Evolutionary conservation across 2,797 vertebrate species (phyloP).

Genomic region (Mormyrops boulengeri): DNA sequence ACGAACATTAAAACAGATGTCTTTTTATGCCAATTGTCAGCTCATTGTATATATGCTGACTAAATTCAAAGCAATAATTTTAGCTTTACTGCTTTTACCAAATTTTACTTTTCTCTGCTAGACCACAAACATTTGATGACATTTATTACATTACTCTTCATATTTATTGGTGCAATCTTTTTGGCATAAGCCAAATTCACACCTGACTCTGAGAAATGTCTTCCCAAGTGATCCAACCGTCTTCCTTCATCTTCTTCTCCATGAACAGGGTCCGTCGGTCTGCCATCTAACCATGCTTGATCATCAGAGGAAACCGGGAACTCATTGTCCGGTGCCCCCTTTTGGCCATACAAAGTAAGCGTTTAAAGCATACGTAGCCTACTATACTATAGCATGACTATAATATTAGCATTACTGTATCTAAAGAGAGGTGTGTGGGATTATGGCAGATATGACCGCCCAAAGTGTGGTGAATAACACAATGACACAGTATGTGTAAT

Average conservation of each 20-base stretch:
- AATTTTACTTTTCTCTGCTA: not conserved
- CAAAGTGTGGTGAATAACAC: not conserved
- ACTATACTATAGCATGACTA: not conserved
- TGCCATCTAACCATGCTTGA: not conserved
- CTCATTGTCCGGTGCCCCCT: not conserved
- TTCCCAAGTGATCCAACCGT: not conserved
- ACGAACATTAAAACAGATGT: not conserved
- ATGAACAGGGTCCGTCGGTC: too few relatives aligned
- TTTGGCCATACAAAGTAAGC: not conserved
- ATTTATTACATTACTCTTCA: conserved; percentile 6
- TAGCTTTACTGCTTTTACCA: not conserved
- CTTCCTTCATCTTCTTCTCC: not conserved
- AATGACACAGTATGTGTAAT: not conserved
- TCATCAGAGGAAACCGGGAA: conserved; percentile 10
- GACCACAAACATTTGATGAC: not conserved
- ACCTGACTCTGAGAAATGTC: not conserved
- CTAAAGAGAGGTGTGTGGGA: not conserved
- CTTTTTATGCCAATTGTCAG: not conserved
- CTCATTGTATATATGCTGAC: not conserved
- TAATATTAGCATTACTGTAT: too few relatives aligned
- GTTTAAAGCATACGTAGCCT: not conserved
- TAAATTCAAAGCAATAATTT: not conserved
- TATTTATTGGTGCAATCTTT: not conserved
- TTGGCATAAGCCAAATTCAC: not conserved
- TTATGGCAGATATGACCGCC: not conserved